Percentiles rank a stretch among this genome's conserved stretches.
phyloP scores from a whole-genome alignment of 1,140 invertebrate species.

The Psilanteris sp. region DNA sequence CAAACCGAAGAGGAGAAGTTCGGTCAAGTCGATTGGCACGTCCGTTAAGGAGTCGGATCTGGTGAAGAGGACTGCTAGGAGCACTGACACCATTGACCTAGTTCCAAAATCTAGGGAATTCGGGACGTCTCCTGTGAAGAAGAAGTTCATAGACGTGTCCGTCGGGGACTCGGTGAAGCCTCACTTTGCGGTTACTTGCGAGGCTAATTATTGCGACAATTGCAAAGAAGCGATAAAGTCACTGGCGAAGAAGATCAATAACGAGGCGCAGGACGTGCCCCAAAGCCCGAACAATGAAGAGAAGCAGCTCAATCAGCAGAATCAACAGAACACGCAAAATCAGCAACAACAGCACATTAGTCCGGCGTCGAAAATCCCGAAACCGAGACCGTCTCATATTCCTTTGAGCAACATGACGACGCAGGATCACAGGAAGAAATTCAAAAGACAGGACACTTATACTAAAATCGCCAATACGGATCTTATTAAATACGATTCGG shows the following conservation, averaged over 20 bases:
- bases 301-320: slow-evolving; percentile 29
- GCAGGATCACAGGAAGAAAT: slow-evolving; percentile 67
- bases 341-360: slow-evolving; percentile 56
- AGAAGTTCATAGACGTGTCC: slow-evolving; percentile 79
- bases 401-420: slow-evolving; percentile 53
- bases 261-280: slow-evolving; percentile 34
- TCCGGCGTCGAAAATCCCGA: slow-evolving; percentile 71
- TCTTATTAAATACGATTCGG: slow-evolving; percentile 71
- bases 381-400: slow-evolving; percentile 73
- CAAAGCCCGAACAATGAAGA: slow-evolving; percentile 20
- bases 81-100: slow-evolving; percentile 72
- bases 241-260: slow-evolving; percentile 69
- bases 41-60: slow-evolving; percentile 67
- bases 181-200: slow-evolving; percentile 79
- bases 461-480: slow-evolving; percentile 70
- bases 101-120: slow-evolving; percentile 72
- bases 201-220: slow-evolving; percentile 84
- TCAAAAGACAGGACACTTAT: slow-evolving; percentile 76
- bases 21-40: slow-evolving; percentile 67
- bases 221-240: slow-evolving; percentile 82
- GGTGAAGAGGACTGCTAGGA: slow-evolving; percentile 61
- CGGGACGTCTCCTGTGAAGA: slow-evolving; percentile 78
- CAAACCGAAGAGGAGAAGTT: slow-evolving; percentile 59
- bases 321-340: slow-evolving; percentile 2
- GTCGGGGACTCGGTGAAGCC: slow-evolving; percentile 81